A percentile compares a stretch with the other conserved stretches of the same genome.
phyloP scores from a whole-genome alignment of 2,888 invertebrate species.

The Lasioglossum figueresi region DNA sequence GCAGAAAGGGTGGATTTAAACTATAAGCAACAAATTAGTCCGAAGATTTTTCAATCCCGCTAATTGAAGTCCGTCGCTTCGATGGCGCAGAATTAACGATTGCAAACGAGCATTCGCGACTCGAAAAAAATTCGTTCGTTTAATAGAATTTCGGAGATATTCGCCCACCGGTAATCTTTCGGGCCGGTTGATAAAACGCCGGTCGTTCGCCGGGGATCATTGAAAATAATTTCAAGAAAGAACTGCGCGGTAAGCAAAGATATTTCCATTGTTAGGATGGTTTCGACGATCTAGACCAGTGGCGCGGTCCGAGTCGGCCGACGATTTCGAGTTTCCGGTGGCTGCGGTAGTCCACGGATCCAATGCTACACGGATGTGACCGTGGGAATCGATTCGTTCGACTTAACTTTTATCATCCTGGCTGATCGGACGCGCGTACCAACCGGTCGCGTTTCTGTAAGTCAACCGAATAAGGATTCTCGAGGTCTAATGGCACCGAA shows the following conservation, averaged over 20 bases:
- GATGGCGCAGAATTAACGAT: constrained; percentile 19
- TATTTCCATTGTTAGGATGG: constrained; percentile 37
- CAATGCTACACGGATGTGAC: not conserved
- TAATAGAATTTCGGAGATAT: not conserved
- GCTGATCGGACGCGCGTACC: constrained; percentile 15
- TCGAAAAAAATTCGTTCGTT: constrained; percentile 3
- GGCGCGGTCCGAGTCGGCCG: not conserved
- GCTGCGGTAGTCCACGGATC: not conserved
- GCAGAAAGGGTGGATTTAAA: not conserved
- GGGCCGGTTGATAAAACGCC: not conserved
- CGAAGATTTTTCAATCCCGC: constrained; percentile 2
- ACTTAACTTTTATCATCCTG: constrained; percentile 37
- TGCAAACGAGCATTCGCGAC: not conserved
- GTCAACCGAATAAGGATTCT: constrained; percentile 30
- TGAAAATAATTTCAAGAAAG: constrained; percentile 40
- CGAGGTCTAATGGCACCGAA: constrained; percentile 33
- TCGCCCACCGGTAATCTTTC: constrained; percentile 1
- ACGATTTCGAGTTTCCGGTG: constrained; percentile 23
- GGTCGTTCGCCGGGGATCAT: constrained; percentile 5
- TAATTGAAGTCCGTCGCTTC: constrained; percentile 10
- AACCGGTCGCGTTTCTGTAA: not conserved
- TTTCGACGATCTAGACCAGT: constrained; percentile 12
- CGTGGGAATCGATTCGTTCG: constrained; percentile 11
- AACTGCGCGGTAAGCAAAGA: constrained; percentile 14
- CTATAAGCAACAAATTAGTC: constrained; percentile 5